Conservation (phyloP, 2,797 vertebrate species). For the Gambelia wislizenii region DNA sequence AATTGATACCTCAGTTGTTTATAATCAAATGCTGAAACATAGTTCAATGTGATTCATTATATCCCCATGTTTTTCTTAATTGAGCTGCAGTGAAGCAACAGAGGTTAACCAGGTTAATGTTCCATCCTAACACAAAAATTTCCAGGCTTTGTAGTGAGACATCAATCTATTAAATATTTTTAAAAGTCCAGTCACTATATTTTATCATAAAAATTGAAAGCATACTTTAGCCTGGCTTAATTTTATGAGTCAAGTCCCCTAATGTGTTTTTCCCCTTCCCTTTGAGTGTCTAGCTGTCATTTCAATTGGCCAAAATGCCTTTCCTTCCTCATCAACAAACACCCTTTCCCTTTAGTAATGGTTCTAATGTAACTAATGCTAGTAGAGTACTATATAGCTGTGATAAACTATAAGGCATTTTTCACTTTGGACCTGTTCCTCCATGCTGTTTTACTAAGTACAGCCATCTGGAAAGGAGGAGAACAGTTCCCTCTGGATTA, state of each 20-base stretch:
- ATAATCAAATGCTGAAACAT: conserved; percentile 70
- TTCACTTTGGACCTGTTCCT: conserved; percentile 34
- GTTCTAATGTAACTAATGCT: background rate
- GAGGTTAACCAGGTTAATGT: conserved; percentile 55
- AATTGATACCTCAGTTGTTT: conserved; percentile 77
- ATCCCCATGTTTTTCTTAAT: conserved; percentile 65
- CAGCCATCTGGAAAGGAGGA: conserved; percentile 60
- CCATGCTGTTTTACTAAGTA: background rate
- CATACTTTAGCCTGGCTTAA: conserved; percentile 36
- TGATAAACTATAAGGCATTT: conserved; percentile 19
- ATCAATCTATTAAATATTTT: conserved; percentile 22
- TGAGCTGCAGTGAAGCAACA: conserved; percentile 63
- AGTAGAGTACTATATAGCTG: background rate
- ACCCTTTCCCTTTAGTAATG: background rate
- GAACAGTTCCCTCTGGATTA: conserved; percentile 34
- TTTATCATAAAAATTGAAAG: conserved; percentile 1
- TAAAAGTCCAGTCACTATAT: background rate
- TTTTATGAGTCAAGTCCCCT: background rate
- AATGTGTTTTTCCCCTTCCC: background rate
- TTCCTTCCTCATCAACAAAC: background rate
- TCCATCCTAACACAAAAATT: conserved; percentile 25
- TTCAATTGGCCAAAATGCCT: conserved; percentile 8
- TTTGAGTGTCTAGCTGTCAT: background rate
- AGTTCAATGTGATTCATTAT: conserved; percentile 72
- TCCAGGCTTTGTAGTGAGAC: conserved; percentile 40